Base-by-base conservation (phyloP, 2,797 vertebrate genomes). In the Morelia viridis region DNA sequence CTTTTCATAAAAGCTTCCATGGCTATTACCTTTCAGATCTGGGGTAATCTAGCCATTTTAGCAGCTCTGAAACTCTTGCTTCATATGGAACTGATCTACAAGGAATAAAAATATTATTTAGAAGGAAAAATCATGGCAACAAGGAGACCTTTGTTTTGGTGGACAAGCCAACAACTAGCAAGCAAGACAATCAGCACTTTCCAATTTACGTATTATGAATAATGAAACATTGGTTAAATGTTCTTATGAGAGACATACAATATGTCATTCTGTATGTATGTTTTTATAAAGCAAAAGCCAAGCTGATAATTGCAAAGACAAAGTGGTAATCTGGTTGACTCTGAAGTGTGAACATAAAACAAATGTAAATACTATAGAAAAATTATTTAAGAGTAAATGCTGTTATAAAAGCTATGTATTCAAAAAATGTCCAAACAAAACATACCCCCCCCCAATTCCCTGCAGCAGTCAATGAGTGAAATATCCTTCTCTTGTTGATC, bases 1-100 rank as follows among this genome's bases (percentile, higher is more conserved):
- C 57, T 22, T 84, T 50, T 19, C 53, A 61, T 28, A 17, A 19
- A 91, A 90, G 90, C 0, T 64, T 58, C 68, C 13, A 1, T 19
- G 58, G 68, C 41, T 76, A 61, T 84, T 89, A 90, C 99, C 99
- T 98, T 94, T 98, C 24, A 91, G 93, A 94, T 41, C 97, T 93
- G 57, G 98, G 96, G 90, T 98, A 96, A 96, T 97, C 96, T 90
- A 99, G 96, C 99, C 99, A 99, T 0, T 98, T 76, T 15, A 99
- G 89, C 92, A 99, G 0, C 1, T 95, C 96, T 15, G 92, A 91
- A 94, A 99, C 94, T 94, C 99, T 98, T 28, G 94, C 3, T 95
- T 98, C 98, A 95, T 98, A 98, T 0, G 89, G 0, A 85, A 98
- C 0, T 0, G 15, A 93, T 62, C 99, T 99, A 94, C 41, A 86